Base-by-base conservation (phyloP, 2,113 vertebrate species). In the Glaucomys volans region DNA sequence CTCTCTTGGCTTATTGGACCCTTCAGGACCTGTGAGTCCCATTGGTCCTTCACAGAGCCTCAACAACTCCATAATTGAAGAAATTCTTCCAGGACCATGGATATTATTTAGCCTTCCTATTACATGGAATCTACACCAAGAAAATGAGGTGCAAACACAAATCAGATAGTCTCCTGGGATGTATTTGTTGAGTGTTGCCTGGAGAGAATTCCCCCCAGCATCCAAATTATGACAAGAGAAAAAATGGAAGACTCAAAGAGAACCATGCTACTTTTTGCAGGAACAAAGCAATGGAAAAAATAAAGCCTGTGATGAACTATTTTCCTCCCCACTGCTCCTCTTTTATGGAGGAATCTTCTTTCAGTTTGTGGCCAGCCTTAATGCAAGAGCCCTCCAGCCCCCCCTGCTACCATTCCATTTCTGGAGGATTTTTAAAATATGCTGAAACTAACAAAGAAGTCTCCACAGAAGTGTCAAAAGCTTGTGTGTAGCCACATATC, bases 271-370 rank as follows among this genome's bases (percentile, higher is more conserved):
- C 64, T 97, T 97, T 87, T 32, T 94, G 75, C 62, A 75, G 57
- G 92, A 97, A 95, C 71, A 82, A 97, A 98, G 96, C 57, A 79
- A 85, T 90, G 54, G 30, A 50, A 87, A 93, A 94, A 96, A 77
- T 59, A 96, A 88, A 97, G 52, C 35, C 94, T 82, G 26, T 71
- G 83, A 94, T 95, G 5, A 96, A 32, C 0, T 8, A 30, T 75
- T 95, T 54, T 97, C 93, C 95, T 90, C 81, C 95, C 94, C 37
- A 42, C 74, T 72, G 42, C 57, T 79, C 14, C 20, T 64, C 35
- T 87, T 85, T 89, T 92, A 92, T 96, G 71, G 75, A 14, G 64
- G 32, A 26, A 94, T 96, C 64, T 94, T 90, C 88, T 54, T 75
- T 62, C 54, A 47, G 24, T 71, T 52, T 95, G 37, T 71, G 66